Base-by-base conservation (phyloP, 2,797 vertebrate genomes). In the Pristis pectinata region DNA sequence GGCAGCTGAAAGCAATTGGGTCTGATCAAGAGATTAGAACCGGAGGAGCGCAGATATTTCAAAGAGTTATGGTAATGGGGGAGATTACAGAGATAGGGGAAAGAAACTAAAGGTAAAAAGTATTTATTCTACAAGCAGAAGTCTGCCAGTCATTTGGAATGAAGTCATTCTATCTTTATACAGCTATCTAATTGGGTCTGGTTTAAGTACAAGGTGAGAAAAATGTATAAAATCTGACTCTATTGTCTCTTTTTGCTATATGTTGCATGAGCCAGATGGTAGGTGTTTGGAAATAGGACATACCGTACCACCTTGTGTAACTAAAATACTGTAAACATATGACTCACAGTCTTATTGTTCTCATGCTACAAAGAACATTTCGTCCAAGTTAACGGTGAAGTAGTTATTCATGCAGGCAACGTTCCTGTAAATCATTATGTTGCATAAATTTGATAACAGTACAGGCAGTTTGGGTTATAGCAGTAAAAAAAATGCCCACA, bases 341-440 rank as follows among this genome's bases (percentile, higher is more conserved):
- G 70, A 94, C 70, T 76, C 92, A 74, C 34, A 27, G 13, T 4
- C 92, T 74, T 34, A 93, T 53, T 93, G 91, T 93, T 74, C 67
- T 74, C 27, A 93, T 49, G 5, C 24, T 49, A 41, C 41, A 53
- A 93, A 74, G 64, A 93, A 93, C 41, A 74, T 74, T 93, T 72
- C 34, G 92, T 94, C 27, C 70, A 74, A 94, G 13, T 74, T 94
- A 74, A 76, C 10, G 72, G 92, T 15, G 27, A 94, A 94, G 92
- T 94, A 44, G 34, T 94, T 93, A 93, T 74, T 30, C 72, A 94
- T 56, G 70, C 92, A 76, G 92, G 70, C 30, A 94, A 76, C 34
- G 72, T 72, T 44, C 41, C 67, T 76, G 92, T 44, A 94, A 74
- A 94, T 94, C 92, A 94, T 34, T 53, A 56, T 70, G 27, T n/a